phyloP scores from a whole-genome alignment of 92 coral and sea anemone genomes.

The Ricordea florida region DNA sequence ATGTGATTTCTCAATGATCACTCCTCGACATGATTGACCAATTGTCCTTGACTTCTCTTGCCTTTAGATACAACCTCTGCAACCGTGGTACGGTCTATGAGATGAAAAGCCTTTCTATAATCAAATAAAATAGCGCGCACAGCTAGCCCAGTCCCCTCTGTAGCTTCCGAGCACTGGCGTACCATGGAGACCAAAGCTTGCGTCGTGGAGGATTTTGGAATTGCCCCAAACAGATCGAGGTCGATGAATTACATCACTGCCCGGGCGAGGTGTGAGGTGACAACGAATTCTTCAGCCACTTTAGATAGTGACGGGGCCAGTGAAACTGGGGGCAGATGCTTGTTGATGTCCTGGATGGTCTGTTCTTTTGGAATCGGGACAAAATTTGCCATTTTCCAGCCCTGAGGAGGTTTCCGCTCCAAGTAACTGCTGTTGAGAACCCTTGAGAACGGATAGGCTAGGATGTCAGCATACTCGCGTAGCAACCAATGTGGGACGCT shows the following conservation, averaged over 20 bases:
- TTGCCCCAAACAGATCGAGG: not conserved
- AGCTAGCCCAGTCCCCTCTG: not conserved
- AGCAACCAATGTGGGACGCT: constrained; percentile 46
- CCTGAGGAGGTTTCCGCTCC: constrained; percentile 11
- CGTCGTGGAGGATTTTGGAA: constrained; percentile 15
- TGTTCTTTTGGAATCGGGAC: constrained; percentile 40
- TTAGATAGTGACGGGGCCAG: too few relatives aligned
- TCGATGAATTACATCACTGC: constrained; percentile 1
- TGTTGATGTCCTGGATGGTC: too few relatives aligned
- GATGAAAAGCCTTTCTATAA: constrained; percentile 5
- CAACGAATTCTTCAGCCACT: too few relatives aligned
- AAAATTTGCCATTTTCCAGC: constrained; percentile 33
- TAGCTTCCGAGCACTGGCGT: constrained; percentile 11
- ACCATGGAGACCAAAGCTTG: constrained; percentile 2
- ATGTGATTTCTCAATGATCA: too few relatives aligned
- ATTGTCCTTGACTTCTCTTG: too few relatives aligned
- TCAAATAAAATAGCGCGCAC: constrained; percentile 11
- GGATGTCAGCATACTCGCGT: constrained; percentile 38
- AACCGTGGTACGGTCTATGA: not conserved
- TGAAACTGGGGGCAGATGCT: too few relatives aligned
- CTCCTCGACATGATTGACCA: too few relatives aligned
- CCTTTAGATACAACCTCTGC: too few relatives aligned
- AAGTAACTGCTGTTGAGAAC: constrained; percentile 29
- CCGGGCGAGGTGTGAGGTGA: too few relatives aligned
- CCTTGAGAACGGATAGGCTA: too few relatives aligned